A percentile compares a stretch with the other conserved stretches of the same genome.
phyloP scores from a whole-genome alignment of 2,113 vertebrate genomes.

The Pelusios castaneus region DNA sequence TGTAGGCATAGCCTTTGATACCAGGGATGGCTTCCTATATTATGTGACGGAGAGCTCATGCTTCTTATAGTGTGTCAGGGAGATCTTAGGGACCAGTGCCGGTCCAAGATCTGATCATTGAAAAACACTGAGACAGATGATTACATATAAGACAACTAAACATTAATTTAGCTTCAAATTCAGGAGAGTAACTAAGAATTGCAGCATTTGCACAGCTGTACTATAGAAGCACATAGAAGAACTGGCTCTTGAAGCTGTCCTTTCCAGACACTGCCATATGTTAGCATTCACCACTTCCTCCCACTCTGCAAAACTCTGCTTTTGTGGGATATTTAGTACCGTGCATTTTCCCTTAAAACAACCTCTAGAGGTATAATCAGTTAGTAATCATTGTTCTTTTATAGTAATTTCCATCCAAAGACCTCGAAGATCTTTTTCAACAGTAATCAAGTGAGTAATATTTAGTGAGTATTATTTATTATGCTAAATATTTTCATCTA shows the following conservation, averaged over 20 bases:
- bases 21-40: too few species aligned
- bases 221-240: constrained; percentile 32
- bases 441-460: not conserved
- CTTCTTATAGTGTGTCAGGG: too few species aligned
- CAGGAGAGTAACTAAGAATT: constrained; percentile 56
- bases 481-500: not conserved
- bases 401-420: not conserved
- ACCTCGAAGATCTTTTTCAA: not conserved
- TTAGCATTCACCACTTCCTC: constrained; percentile 18
- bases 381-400: not conserved
- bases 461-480: not conserved
- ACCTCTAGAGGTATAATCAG: not conserved
- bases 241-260: not conserved
- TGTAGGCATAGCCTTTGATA: too few species aligned
- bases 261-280: constrained; percentile 24
- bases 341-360: constrained; percentile 1
- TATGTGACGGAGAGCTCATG: too few species aligned
- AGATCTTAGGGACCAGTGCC: too few species aligned
- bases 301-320: not conserved
- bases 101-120: too few species aligned
- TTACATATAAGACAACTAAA: constrained; percentile 17
- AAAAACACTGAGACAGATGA: not conserved
- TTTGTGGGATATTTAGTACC: not conserved
- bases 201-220: constrained; percentile 50
- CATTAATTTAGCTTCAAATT: constrained; percentile 44